Evolutionary conservation across 2,888 invertebrate genomes (phyloP).

Genomic region (Diaperis boleti): DNA sequence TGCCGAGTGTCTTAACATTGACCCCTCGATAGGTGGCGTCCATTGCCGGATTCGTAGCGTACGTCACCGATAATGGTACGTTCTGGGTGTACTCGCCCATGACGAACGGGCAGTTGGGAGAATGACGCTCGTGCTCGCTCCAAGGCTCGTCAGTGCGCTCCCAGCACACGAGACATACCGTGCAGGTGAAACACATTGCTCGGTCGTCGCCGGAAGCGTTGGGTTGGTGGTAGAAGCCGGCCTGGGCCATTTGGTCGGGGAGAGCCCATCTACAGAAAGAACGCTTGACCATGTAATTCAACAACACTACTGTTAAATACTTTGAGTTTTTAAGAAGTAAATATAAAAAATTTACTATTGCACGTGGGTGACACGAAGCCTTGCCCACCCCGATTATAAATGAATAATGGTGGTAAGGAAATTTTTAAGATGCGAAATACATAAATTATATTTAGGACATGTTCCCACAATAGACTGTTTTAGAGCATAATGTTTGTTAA

Average conservation of each 20-base stretch:
- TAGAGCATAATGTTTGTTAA: too few species aligned
- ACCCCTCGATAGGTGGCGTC: constrained; percentile 62
- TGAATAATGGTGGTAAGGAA: too few species aligned
- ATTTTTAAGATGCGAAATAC: too few species aligned
- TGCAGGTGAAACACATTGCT: constrained; percentile 96
- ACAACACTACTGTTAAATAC: too few species aligned
- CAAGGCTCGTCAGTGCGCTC: constrained; percentile 97
- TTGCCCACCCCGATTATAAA: too few species aligned
- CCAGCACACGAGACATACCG: constrained; percentile 95
- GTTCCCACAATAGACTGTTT: too few species aligned
- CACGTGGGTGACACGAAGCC: too few species aligned
- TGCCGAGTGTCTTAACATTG: constrained; percentile 57
- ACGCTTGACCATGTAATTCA: too few species aligned
- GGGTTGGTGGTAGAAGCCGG: constrained; percentile 96
- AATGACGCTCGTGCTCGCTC: constrained; percentile 96
- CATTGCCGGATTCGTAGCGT: constrained; percentile 83
- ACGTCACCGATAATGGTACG: constrained; percentile 88
- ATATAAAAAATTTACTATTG: too few species aligned
- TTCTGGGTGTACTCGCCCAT: constrained; percentile 96
- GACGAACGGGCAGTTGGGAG: constrained; percentile 93
- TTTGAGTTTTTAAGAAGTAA: too few species aligned
- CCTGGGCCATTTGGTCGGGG: constrained; percentile 96
- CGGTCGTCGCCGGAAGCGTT: constrained; percentile 91
- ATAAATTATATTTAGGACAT: too few species aligned
- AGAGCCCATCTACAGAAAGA: constrained; percentile 83